phyloP scores from a whole-genome alignment of 1,140 invertebrate species.

The Solenopsis invicta region DNA sequence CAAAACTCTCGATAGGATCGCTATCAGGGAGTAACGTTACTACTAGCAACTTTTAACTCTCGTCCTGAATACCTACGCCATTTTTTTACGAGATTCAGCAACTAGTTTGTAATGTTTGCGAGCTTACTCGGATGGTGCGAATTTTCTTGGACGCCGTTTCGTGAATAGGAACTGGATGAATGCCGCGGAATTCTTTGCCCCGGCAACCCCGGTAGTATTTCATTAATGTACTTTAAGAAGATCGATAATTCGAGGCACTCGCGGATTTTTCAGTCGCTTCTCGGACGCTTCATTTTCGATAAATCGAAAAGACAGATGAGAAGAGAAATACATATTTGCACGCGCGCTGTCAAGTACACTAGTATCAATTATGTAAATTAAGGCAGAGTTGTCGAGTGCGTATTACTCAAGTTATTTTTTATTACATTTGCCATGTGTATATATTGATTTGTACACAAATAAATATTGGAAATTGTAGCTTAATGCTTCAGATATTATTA shows the following conservation, averaged over 20 bases:
- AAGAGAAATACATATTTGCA: background rate
- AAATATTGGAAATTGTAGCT: no score
- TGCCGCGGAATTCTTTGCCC: constrained; percentile 29
- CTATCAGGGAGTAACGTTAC: constrained; percentile 16
- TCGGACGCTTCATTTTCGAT: background rate
- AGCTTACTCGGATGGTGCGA: constrained; percentile 22
- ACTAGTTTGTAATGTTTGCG: constrained; percentile 45
- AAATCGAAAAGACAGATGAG: background rate
- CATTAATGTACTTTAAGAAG: constrained; percentile 35
- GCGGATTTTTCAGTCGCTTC: constrained; percentile 18
- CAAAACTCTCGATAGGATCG: constrained; percentile 30
- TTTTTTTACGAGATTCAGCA: constrained; percentile 50
- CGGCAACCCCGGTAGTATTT: constrained; percentile 1
- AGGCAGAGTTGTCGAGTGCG: no score
- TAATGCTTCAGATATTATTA: no score
- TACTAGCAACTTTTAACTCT: constrained; percentile 36
- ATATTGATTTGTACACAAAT: no score
- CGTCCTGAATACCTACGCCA: constrained; percentile 34
- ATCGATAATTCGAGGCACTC: constrained; percentile 37
- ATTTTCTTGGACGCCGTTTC: constrained; percentile 50
- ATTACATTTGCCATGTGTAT: no score
- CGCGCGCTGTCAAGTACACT: background rate
- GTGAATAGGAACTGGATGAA: constrained; percentile 47
- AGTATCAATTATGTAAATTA: background rate
- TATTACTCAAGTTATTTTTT: no score